These are phyloP conservation scores for Arvicanthis niloticus DNA, from an alignment of 2,113 vertebrate genomes.

Conservation along the genomic window DNA sequence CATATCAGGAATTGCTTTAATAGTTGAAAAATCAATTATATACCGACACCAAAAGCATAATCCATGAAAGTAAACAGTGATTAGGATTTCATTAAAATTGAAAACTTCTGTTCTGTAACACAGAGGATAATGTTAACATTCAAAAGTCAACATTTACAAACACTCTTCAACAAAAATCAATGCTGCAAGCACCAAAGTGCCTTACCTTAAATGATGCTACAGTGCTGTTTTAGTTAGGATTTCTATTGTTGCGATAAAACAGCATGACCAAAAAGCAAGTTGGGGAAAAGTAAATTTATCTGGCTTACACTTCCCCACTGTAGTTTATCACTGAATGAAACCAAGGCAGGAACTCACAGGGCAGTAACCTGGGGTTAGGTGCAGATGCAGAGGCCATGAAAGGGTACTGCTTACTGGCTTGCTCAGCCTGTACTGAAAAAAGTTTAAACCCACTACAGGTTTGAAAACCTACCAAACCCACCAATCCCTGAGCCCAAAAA, in stretches of 20 bases:
- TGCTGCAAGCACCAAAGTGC: background rate
- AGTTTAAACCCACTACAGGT: background rate
- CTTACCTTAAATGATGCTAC: background rate
- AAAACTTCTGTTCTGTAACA: background rate
- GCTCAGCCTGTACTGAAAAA: background rate
- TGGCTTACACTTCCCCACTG: background rate
- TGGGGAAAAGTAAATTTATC: background rate
- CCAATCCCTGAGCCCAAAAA: background rate
- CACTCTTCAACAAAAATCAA: background rate
- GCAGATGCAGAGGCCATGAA: background rate
- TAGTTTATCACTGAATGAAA: background rate
- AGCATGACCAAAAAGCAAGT: background rate
- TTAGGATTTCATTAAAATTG: background rate
- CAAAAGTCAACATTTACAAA: background rate
- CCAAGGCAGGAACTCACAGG: background rate
- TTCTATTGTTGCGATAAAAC: background rate
- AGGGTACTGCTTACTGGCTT: background rate
- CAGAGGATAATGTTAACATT: background rate
- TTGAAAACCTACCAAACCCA: background rate
- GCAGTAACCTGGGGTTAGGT: background rate
- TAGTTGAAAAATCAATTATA: slow-evolving; percentile 33
- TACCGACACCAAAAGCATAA: background rate
- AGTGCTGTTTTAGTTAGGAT: too few species aligned
- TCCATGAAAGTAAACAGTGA: background rate
- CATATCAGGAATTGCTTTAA: background rate